Base-by-base conservation (phyloP, 92 coral and sea anemone genomes). In the Epizoanthus illoricatus region DNA sequence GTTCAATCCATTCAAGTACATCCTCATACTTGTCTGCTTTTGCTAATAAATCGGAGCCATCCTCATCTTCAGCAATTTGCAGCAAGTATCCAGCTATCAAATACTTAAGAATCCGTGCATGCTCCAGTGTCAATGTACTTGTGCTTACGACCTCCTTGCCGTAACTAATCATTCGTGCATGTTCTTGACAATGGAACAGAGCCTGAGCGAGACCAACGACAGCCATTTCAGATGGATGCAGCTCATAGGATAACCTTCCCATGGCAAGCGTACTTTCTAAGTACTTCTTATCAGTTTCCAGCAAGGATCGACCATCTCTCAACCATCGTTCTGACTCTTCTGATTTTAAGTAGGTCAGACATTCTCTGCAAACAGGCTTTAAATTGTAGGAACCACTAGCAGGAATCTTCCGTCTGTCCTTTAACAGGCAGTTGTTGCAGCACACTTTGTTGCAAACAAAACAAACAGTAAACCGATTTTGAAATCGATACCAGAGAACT, bases 311-410 rank as follows among this genome's bases (percentile, higher is more conserved):
- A 17, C 82, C 82, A 76, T 47, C 52, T 33, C 19, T 13, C 15
- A 58, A 19, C 82, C 71, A 76, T 20, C 8, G 28, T 60, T 40
- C 70, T 60, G 82, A 52, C 61, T 76, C 71, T 57, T 45, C 36
- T 18, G 36, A 76, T 16, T 40, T 76, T 28, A 56, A 60, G 15
- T 42, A 15, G 13, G n/a, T 13, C 82, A 60, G 59, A 61, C 82
- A 76, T 11, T 21, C 55, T 13, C 28, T 33, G 69, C 82, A 76
- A 15, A 76, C 55, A 33, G 82, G 33, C 68, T 69, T 76, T 60
- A 76, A n/a, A 76, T 58, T 69, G 36, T 76, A 76, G 15, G 82
- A 76, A 13, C 82, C 82, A 76, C 82, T 76, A 60, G 52, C 21
- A 10, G 82, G 82, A 59, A 76, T 40, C 36, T 76, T 76, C 33